phyloP scores from a whole-genome alignment of 2,797 vertebrate species.

The Coranthus polyacanthus region DNA sequence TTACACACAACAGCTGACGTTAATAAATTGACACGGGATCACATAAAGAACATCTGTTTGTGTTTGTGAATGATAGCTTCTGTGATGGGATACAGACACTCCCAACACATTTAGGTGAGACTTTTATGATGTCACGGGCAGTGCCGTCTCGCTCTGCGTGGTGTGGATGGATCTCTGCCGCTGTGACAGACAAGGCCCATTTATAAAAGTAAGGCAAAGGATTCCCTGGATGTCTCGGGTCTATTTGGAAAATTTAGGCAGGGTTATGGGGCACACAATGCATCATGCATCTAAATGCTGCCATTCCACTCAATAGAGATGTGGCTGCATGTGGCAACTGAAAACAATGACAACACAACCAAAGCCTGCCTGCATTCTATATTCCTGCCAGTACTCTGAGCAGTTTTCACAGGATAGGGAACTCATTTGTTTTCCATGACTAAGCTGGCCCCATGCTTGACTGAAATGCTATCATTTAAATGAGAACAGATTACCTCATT shows the following conservation, averaged over 20 bases:
- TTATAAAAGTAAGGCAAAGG: slow-evolving; percentile 72
- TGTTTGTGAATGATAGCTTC: slow-evolving; percentile 64
- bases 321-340: slow-evolving; percentile 60
- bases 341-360: slow-evolving; percentile 60
- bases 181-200: slow-evolving; percentile 66
- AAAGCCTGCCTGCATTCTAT: slow-evolving; percentile 54
- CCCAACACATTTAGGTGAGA: slow-evolving; percentile 46
- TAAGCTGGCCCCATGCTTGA: slow-evolving; percentile 72
- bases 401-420: slow-evolving; percentile 64
- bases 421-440: slow-evolving; percentile 79
- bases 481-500: slow-evolving; percentile 81
- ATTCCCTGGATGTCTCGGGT: slow-evolving; percentile 53
- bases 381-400: slow-evolving; percentile 55
- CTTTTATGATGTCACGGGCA: slow-evolving; percentile 67
- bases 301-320: slow-evolving; percentile 57
- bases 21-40: slow-evolving; percentile 79
- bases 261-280: slow-evolving; percentile 56
- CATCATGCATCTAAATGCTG: slow-evolving; percentile 53
- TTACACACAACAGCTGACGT: slow-evolving; percentile 72
- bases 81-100: slow-evolving; percentile 45
- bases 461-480: slow-evolving; percentile 81
- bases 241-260: slow-evolving; percentile 62
- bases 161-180: slow-evolving; percentile 63
- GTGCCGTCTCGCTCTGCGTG: slow-evolving; percentile 47
- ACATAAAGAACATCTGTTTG: slow-evolving; percentile 75